Percentiles rank a stretch among this genome's conserved stretches.
Conservation (phyloP, 2,888 invertebrate species). For the Oscheius onirici region DNA sequence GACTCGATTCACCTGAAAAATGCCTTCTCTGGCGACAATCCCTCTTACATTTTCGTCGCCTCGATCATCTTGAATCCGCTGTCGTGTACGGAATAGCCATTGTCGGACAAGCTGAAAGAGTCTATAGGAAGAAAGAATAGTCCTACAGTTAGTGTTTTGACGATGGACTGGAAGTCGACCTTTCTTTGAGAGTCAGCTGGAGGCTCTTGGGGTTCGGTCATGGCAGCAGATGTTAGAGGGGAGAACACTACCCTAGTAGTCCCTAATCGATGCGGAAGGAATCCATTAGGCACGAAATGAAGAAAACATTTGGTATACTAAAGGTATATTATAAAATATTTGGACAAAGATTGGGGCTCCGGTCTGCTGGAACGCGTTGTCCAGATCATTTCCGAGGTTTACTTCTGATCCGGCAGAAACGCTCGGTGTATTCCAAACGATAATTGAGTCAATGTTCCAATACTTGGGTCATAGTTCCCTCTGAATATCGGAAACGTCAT, state of each 20-base stretch:
- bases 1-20: slow-evolving; percentile 17
- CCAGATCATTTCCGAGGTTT: too few species aligned
- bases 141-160: not conserved
- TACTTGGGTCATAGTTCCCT: too few species aligned
- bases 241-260: too few species aligned
- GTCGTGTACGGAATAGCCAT: slow-evolving; percentile 16
- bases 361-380: too few species aligned
- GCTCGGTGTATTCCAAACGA: too few species aligned
- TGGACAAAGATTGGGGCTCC: too few species aligned
- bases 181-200: not conserved
- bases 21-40: not conserved
- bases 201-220: not conserved
- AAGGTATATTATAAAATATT: too few species aligned
- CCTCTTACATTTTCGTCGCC: slow-evolving; percentile 15
- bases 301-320: too few species aligned
- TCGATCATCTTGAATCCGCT: not conserved
- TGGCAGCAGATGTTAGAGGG: not conserved
- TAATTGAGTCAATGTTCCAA: too few species aligned
- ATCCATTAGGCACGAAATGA: too few species aligned
- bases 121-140: not conserved
- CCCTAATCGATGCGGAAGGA: slow-evolving; percentile 3
- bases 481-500: too few species aligned
- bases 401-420: too few species aligned
- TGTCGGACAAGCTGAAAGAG: slow-evolving; percentile 9
- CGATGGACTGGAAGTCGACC: slow-evolving; percentile 4